Conservation (phyloP, 2,113 vertebrate species). For the Brachyistius frenatus region DNA sequence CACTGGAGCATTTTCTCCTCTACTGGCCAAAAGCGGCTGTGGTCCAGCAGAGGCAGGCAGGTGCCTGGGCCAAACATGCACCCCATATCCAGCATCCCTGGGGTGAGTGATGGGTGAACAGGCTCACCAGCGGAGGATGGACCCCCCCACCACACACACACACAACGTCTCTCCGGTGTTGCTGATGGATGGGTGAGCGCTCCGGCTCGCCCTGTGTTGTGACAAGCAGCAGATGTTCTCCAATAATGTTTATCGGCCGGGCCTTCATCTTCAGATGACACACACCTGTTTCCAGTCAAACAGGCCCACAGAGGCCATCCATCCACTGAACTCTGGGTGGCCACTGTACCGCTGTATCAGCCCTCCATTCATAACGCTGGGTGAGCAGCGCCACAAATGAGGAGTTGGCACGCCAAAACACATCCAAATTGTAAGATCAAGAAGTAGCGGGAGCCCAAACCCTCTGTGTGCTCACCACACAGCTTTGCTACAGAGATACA, state of each 20-base stretch:
- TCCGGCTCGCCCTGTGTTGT: conserved; percentile 76
- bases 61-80: conserved; percentile 66
- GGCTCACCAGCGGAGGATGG: conserved; percentile 42
- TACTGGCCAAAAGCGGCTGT: conserved; percentile 45
- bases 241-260: conserved; percentile 86
- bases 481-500: neutral
- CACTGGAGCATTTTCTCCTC: conserved; percentile 67
- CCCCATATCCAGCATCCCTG: conserved; percentile 53
- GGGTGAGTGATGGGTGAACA: conserved; percentile 77
- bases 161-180: conserved; percentile 52
- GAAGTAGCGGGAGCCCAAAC: neutral
- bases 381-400: conserved; percentile 14
- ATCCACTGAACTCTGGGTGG: conserved; percentile 80
- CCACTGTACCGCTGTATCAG: conserved; percentile 52
- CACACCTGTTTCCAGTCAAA: conserved; percentile 87
- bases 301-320: conserved; percentile 77
- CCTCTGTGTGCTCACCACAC: neutral
- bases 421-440: conserved; percentile 2
- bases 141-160: conserved; percentile 33
- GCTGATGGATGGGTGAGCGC: conserved; percentile 81
- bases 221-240: conserved; percentile 88
- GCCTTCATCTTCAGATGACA: conserved; percentile 84
- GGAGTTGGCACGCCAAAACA: neutral
- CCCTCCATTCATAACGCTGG: neutral
- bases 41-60: conserved; percentile 66